Evolutionary conservation across 2,113 vertebrate genomes (phyloP).

Genomic region (Donacobius atricapilla): DNA sequence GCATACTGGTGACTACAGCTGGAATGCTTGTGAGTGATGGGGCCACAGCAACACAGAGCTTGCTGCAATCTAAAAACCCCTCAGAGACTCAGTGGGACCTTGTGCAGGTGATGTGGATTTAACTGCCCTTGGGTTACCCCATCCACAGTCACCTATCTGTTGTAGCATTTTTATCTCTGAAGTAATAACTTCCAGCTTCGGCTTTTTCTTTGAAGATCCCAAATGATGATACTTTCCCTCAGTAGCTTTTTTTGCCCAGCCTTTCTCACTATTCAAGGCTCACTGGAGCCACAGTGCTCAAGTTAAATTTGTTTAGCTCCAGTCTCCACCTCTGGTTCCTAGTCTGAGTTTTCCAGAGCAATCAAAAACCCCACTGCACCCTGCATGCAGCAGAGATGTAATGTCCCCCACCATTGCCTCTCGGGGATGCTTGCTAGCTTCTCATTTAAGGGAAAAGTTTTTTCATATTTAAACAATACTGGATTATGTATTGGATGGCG

Average conservation of each 20-base stretch:
- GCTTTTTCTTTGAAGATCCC: background rate
- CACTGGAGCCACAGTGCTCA: background rate
- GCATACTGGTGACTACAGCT: background rate
- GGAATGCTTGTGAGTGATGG: rapidly evolving
- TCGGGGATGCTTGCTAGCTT: background rate
- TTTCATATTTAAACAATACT: background rate
- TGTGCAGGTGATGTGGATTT: background rate
- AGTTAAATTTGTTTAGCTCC: background rate
- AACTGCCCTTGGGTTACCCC: background rate
- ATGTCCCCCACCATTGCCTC: background rate
- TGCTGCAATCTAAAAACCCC: background rate
- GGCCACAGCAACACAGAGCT: background rate
- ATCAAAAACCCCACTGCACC: background rate
- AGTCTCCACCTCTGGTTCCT: background rate
- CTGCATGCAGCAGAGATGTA: background rate
- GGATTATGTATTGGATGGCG: background rate
- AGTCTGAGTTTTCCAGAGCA: background rate
- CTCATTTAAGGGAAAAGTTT: background rate
- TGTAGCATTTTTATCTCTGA: background rate
- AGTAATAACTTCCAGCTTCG: background rate
- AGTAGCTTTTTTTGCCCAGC: background rate
- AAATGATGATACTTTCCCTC: background rate
- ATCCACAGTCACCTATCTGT: background rate
- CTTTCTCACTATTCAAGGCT: background rate
- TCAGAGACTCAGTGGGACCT: background rate